Evolutionary conservation across 2,888 invertebrate species (phyloP).

Genomic region (Leptinotarsa rubiginosa): DNA sequence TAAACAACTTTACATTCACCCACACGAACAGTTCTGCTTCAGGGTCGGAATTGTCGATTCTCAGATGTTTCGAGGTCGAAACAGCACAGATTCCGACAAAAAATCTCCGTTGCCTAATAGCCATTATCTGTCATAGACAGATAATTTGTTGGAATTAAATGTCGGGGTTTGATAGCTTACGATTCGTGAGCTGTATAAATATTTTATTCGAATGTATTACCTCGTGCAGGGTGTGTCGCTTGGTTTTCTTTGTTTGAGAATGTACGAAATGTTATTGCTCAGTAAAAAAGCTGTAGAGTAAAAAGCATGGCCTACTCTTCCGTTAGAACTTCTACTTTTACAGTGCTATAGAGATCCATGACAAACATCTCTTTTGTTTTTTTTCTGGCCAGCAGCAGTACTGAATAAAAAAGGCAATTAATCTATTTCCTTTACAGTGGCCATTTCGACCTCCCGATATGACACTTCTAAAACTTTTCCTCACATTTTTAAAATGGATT

Average conservation of each 20-base stretch:
- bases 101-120: not conserved
- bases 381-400: too few species aligned
- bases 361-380: too few species aligned
- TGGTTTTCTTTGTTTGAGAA: not conserved
- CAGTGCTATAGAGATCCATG: too few species aligned
- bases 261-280: not conserved
- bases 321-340: too few species aligned
- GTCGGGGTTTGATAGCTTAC: constrained; percentile 4
- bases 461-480: too few species aligned
- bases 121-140: constrained; percentile 3
- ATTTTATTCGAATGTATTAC: not conserved
- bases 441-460: too few species aligned
- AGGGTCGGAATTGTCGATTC: constrained; percentile 27
- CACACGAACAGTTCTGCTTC: constrained; percentile 37
- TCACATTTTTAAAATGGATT: too few species aligned
- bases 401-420: too few species aligned
- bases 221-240: not conserved
- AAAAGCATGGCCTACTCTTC: too few species aligned
- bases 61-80: constrained; percentile 17
- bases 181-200: not conserved
- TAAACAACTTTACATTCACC: constrained; percentile 47
- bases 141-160: not conserved
- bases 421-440: too few species aligned
- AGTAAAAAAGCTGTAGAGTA: too few species aligned
- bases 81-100: not conserved